phyloP scores from a whole-genome alignment of 1,140 invertebrate genomes.

The Amphibalanus amphitrite region DNA sequence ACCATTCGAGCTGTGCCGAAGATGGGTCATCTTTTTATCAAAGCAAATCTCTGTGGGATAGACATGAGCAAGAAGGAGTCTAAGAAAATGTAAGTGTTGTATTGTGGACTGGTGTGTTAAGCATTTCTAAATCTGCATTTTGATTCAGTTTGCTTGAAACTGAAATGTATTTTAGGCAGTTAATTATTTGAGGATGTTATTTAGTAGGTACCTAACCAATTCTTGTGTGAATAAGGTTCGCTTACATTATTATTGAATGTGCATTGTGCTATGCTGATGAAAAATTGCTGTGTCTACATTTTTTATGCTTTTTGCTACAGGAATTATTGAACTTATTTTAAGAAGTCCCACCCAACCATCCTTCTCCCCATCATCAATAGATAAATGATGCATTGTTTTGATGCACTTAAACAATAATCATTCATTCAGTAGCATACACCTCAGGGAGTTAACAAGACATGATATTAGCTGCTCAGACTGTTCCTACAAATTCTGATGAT shows the following conservation, averaged over 20 bases:
- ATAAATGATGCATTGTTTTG: not conserved
- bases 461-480: slow-evolving; percentile 8
- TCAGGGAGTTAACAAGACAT: too few species aligned
- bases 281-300: too few species aligned
- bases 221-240: not conserved
- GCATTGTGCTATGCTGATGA: not conserved
- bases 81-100: not conserved
- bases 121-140: too few species aligned
- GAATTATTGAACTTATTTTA: too few species aligned
- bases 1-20: too few species aligned
- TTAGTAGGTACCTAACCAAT: not conserved
- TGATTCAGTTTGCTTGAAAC: not conserved
- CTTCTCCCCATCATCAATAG: slow-evolving; percentile 5
- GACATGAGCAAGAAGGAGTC: not conserved
- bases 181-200: too few species aligned
- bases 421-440: slow-evolving; percentile 43
- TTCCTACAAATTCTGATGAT: not conserved
- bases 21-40: too few species aligned
- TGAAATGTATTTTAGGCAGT: not conserved
- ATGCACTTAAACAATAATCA: slow-evolving; percentile 1
- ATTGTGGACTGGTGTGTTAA: not conserved
- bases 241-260: not conserved
- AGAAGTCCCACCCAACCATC: too few species aligned
- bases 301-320: too few species aligned
- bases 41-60: not conserved